Evolutionary conservation across 2,797 vertebrate genomes (phyloP), one percentile per base, ranked within the genome.

Genomic region (Acipenser oxyrinchus): DNA sequence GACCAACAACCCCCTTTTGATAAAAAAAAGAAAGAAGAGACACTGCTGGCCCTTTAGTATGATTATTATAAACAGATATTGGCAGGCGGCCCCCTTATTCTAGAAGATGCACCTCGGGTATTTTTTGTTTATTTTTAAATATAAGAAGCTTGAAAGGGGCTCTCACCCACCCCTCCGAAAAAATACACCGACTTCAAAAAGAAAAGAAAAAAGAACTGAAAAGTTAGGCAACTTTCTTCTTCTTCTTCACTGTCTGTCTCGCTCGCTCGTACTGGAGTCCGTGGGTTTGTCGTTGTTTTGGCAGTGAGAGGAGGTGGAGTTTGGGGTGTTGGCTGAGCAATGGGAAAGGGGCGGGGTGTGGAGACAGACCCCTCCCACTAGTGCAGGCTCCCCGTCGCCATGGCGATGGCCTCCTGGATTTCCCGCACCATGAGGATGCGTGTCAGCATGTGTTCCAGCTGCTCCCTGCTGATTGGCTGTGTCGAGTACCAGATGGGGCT

Each of bases 401-500:
- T 89, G 53, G 89, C 87, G 72, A 96, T 85, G 81, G 87, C 87
- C 87, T 97, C 95, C 83, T 97, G 95, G 88, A 98, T 97, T 84
- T 98, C 96, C 64, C 93, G 91, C 82, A 97, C 87, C 67, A 88
- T 88, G 69, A 97, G 91, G 87, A 98, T 96, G 80, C 95, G 94
- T 67, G 93, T 89, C 51, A 97, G 91, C 94, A 97, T 97, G 84
- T 95, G 94, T 81, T 96, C 94, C 89, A 98, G 91, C 84, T 95
- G 93, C 77, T 96, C 94, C 83, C 89, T 90, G 75, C 91, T 87
- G 89, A 98, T 95, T 62, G 95, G 93, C 79, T 98, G 95, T 66
- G 95, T 93, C 0, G 95, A 97, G 85, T 97, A 98, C 95, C 95
- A 98, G 83, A 98, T 96, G 11, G 96, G 95, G 80, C 96, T 98